Conservation (phyloP, 2,888 invertebrate species). For the Trissolcus brochymenae region DNA sequence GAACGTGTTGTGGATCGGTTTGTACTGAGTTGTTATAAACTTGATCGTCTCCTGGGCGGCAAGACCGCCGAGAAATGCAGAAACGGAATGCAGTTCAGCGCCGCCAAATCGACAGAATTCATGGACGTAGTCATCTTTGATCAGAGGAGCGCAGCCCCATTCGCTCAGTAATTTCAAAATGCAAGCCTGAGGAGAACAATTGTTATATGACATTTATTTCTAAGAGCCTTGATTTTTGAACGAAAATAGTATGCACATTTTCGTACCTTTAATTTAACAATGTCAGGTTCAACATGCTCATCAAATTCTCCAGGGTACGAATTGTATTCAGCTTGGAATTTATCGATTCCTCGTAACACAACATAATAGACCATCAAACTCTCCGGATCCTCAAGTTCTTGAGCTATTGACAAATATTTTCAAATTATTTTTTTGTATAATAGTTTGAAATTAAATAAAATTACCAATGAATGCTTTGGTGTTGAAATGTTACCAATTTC, state of each 20-base stretch:
- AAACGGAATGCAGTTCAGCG: conserved; percentile 94
- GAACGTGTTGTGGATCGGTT: conserved; percentile 96
- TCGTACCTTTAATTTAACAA: conserved; percentile 87
- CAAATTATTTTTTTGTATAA: too few relatives aligned
- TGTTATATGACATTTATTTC: conserved; percentile 3
- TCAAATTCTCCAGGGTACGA: conserved; percentile 92
- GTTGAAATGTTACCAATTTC: conserved; percentile 76
- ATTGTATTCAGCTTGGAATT: conserved; percentile 92
- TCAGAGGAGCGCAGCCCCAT: conserved; percentile 86
- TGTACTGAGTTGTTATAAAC: conserved; percentile 83
- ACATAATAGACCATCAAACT: conserved; percentile 93
- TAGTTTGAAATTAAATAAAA: too few relatives aligned
- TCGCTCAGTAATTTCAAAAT: conserved; percentile 87
- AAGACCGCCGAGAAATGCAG: conserved; percentile 94
- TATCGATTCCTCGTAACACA: conserved; percentile 91
- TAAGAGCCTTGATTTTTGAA: background rate
- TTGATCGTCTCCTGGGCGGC: conserved; percentile 91
- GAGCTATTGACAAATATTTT: conserved; percentile 75
- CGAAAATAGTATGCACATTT: background rate
- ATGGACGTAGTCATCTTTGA: conserved; percentile 95
- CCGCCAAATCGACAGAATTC: conserved; percentile 97
- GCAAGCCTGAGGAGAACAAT: conserved; percentile 75
- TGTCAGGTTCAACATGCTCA: conserved; percentile 92
- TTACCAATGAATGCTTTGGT: too few relatives aligned
- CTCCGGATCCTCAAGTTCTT: conserved; percentile 88